A percentile compares a stretch with the other conserved stretches of the same genome.
phyloP scores from a whole-genome alignment of 2,797 vertebrate genomes.

The Muraenolepis orangiensis region DNA sequence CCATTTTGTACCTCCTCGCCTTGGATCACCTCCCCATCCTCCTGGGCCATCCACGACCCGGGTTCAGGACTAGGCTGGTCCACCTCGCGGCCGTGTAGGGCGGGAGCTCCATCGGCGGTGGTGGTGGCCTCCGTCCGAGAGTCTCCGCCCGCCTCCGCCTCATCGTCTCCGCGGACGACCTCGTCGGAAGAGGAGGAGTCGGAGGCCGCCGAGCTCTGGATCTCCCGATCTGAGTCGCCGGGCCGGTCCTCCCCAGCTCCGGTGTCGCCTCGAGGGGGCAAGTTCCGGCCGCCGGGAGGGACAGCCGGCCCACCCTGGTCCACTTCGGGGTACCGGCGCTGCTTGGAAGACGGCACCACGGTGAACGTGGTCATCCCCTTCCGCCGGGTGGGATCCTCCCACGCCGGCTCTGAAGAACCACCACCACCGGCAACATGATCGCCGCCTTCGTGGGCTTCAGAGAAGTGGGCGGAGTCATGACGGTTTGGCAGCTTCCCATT shows the following conservation, averaged over 20 bases:
- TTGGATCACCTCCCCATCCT: conserved; percentile 6
- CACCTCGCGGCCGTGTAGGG: conserved; percentile 1
- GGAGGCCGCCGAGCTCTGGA: no score
- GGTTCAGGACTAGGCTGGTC: not conserved
- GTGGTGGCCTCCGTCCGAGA: no score
- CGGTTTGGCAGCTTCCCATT: conserved; percentile 41
- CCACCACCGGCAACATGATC: not conserved
- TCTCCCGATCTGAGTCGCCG: no score
- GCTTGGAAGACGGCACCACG: conserved; percentile 47
- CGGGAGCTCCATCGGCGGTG: no score
- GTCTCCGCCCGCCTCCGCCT: no score
- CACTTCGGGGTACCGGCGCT: conserved; percentile 9
- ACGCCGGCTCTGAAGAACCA: conserved; percentile 26
- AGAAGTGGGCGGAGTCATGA: conserved; percentile 29
- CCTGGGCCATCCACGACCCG: no score
- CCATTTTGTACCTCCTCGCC: no score
- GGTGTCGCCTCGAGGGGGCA: not conserved
- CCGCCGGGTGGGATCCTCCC: conserved; percentile 43
- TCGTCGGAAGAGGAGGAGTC: not conserved
- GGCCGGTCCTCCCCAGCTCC: not conserved
- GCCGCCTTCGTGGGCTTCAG: not conserved
- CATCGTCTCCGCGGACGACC: no score
- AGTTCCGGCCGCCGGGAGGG: conserved; percentile 1
- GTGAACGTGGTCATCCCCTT: conserved; percentile 62
- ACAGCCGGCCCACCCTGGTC: conserved; percentile 4